Evolutionary conservation across 2,113 vertebrate genomes (phyloP), one percentile per base, ranked within the genome.

Genomic region (Corythornis madagascariensis): DNA sequence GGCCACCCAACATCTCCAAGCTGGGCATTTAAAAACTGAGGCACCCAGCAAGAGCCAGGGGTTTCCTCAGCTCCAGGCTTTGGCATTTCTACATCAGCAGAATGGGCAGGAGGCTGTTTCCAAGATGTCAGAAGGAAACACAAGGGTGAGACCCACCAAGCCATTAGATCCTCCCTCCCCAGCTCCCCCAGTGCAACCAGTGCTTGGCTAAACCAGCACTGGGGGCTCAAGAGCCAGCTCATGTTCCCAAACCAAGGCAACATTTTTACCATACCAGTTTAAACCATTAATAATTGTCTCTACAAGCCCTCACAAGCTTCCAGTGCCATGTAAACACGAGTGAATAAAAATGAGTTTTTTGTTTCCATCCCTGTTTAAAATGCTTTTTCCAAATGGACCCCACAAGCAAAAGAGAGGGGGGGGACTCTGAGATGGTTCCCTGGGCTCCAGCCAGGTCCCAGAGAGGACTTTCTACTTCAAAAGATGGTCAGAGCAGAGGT

Each of bases 291-390:
- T 91, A 95, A 81, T 24, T 10, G 13, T 59, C 84, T 79, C 28
- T 7, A 8, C 79, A 86, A 82, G 88, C 48, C 56, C 55, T 81
- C 43, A 8, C 85, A 42, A 60, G 72, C 52, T 57, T 72, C 72
- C 76, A 55, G 3, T 1, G 8, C 53, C 86, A 55, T 90, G 73
- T 95, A 96, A 96, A 96, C 92, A 90, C 26, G 64, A 86, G 16
- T 63, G 91, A 95, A 94, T 88, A 88, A 72, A 77, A 96, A 92
- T 83, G 35, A 65, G 81, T 88, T 89, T 84, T 89, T 89, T 38
- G 38, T 88, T 88, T 72, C 93, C 83, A 42, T 75, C 48, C 4
- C 61, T 94, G 91, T 94, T 95, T 95, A 86, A 94, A 95, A 80
- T 55, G 75, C 42, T 71, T 83, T 90, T 61, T 73, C 94, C 55